Evolutionary conservation across 2,113 vertebrate genomes (phyloP).

Genomic region (Zosterops hypoxanthus): DNA sequence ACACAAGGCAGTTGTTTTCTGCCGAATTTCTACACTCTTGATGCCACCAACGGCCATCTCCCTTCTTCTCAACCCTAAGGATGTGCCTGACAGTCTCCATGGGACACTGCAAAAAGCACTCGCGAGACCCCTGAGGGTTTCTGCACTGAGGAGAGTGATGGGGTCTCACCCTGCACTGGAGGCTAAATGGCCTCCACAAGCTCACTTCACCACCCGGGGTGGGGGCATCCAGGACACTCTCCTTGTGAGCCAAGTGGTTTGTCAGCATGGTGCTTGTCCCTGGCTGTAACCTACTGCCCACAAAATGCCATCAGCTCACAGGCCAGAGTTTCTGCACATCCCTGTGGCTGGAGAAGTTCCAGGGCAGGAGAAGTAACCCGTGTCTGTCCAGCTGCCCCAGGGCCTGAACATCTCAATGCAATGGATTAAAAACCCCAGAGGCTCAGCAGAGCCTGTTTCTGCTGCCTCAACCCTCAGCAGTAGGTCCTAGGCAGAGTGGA

Average conservation of each 20-base stretch:
- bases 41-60: background rate
- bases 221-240: rapidly evolving
- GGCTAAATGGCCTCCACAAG: background rate
- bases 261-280: background rate
- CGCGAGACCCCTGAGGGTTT: too few species aligned
- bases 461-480: background rate
- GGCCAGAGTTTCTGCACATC: background rate
- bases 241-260: background rate
- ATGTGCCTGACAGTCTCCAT: background rate
- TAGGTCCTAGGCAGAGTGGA: background rate
- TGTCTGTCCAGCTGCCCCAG: background rate
- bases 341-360: background rate
- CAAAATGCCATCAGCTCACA: background rate
- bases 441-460: background rate
- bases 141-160: background rate
- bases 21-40: rapidly evolving
- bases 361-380: background rate
- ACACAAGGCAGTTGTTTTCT: background rate
- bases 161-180: background rate
- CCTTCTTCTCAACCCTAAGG: background rate
- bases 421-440: rapidly evolving
- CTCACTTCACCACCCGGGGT: rapidly evolving
- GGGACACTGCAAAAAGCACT: background rate
- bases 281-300: background rate
- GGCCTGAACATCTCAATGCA: background rate